Evolutionary conservation across 2,888 invertebrate genomes (phyloP).

Genomic region (Crioceris asparagi): DNA sequence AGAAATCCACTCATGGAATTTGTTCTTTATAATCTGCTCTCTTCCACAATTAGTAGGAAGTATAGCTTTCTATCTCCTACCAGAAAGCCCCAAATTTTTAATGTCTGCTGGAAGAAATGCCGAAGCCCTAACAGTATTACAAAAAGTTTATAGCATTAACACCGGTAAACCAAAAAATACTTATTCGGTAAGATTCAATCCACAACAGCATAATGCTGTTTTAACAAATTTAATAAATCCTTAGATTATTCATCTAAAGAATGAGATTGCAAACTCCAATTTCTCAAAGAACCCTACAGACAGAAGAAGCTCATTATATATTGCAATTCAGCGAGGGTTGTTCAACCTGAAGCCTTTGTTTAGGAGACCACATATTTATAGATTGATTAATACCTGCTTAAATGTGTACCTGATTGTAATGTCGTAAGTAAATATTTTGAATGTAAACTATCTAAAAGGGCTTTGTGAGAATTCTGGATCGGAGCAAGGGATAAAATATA

Average conservation of each 20-base stretch:
- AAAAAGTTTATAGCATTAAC: conserved; percentile 53
- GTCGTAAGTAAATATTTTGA: too few species aligned
- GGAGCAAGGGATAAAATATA: too few species aligned
- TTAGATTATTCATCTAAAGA: too few species aligned
- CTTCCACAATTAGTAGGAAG: conserved; percentile 58
- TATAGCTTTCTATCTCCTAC: conserved; percentile 46
- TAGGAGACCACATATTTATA: neutral
- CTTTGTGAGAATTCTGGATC: too few species aligned
- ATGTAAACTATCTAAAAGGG: too few species aligned
- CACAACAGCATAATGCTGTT: too few species aligned
- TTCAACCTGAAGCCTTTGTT: neutral
- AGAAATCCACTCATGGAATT: conserved; percentile 51
- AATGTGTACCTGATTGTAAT: neutral
- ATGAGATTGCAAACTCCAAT: too few species aligned
- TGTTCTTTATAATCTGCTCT: conserved; percentile 47
- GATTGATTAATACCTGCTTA: neutral
- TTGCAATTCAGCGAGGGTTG: too few species aligned
- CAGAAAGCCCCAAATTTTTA: conserved; percentile 71
- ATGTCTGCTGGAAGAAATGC: conserved; percentile 55
- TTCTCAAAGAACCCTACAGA: too few species aligned
- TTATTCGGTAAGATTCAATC: neutral
- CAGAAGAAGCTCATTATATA: too few species aligned
- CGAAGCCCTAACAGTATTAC: conserved; percentile 53
- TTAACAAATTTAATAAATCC: too few species aligned
- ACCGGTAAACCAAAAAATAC: conserved; percentile 26